Conservation (phyloP, 2,888 invertebrate genomes). For the Dryocosmus kuriphilus region DNA sequence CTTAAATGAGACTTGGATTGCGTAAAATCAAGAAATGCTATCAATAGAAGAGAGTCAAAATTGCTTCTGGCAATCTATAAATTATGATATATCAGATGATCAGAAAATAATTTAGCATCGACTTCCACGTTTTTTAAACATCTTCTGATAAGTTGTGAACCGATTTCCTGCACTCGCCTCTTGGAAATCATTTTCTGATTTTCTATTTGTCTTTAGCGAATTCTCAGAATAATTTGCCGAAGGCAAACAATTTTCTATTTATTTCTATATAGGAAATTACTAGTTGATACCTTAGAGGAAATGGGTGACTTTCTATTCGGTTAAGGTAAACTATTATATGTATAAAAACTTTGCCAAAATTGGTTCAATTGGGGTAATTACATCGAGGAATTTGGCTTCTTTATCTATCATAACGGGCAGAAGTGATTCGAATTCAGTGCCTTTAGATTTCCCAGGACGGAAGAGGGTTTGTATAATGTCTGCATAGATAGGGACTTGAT, state of each 20-base stretch:
- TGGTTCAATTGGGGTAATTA: not conserved
- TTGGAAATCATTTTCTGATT: not conserved
- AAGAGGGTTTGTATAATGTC: not conserved
- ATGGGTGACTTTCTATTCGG: not conserved
- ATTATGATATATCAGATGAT: not conserved
- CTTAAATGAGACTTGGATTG: not conserved
- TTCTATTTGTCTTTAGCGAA: not conserved
- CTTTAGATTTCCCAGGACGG: not conserved
- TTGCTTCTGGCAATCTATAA: not conserved
- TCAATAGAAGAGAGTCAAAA: not conserved
- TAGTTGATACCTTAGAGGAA: not conserved
- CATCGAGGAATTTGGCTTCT: not conserved
- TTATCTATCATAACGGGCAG: not conserved
- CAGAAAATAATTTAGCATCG: conserved; percentile 4
- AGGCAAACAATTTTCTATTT: not conserved
- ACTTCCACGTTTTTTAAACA: not conserved
- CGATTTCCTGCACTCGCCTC: not conserved
- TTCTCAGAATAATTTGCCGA: not conserved
- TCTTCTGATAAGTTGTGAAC: not conserved
- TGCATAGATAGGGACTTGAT: conserved; percentile 9
- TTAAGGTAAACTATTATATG: not conserved
- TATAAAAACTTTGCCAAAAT: conserved; percentile 1
- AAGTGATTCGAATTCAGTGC: not conserved
- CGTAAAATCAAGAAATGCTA: not conserved
- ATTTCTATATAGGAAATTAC: no score